phyloP scores from a whole-genome alignment of 2,888 invertebrate species.

The Caenorhabditis panamensis region DNA sequence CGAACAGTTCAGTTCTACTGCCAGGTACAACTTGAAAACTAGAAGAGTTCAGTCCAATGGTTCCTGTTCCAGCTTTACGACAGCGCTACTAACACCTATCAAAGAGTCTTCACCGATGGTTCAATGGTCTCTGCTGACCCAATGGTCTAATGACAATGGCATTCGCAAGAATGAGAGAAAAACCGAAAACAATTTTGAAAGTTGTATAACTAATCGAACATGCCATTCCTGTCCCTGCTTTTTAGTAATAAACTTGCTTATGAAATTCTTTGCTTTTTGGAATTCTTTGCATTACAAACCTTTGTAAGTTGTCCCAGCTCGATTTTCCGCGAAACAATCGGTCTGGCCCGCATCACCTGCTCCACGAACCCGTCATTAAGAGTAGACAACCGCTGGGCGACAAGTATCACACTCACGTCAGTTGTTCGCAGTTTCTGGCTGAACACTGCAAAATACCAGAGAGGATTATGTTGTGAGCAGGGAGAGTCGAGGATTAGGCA shows the following conservation, averaged over 20 bases:
- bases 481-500: neutral
- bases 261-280: neutral
- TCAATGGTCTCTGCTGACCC: slow-evolving; percentile 56
- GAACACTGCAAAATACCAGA: slow-evolving; percentile 43
- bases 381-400: slow-evolving; percentile 49
- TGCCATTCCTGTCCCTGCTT: neutral
- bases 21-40: slow-evolving; percentile 31
- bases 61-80: slow-evolving; percentile 65
- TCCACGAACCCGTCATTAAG: slow-evolving; percentile 60
- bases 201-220: neutral
- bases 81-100: slow-evolving; percentile 55
- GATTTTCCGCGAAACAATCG: slow-evolving; percentile 46
- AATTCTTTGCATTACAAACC: slow-evolving; percentile 13
- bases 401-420: slow-evolving; percentile 49
- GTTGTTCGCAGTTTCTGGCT: slow-evolving; percentile 50
- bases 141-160: slow-evolving; percentile 20
- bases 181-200: slow-evolving; percentile 7
- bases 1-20: slow-evolving; percentile 67
- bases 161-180: no score
- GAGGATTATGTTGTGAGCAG: slow-evolving; percentile 4
- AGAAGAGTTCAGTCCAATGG: no score
- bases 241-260: neutral
- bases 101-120: slow-evolving; percentile 70
- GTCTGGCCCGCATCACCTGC: slow-evolving; percentile 52
- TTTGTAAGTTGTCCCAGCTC: slow-evolving; percentile 41